phyloP scores from a whole-genome alignment of 2,113 vertebrate species.

The Tyrannus savana region DNA sequence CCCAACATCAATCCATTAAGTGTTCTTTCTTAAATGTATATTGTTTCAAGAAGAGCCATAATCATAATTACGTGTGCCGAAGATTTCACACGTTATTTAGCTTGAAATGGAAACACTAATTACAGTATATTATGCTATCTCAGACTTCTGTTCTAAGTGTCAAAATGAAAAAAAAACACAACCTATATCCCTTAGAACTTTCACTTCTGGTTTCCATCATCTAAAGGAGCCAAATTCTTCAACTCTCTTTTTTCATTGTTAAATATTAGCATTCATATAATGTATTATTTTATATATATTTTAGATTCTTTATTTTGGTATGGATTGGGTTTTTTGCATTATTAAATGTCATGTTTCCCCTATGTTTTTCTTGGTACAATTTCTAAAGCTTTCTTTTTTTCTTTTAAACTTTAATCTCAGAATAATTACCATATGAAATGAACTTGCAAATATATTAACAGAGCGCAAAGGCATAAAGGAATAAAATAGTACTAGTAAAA shows the following conservation, averaged over 20 bases:
- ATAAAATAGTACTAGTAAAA: neutral
- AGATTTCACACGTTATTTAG: neutral
- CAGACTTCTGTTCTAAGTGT: too few species aligned
- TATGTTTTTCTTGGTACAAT: neutral
- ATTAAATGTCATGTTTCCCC: neutral
- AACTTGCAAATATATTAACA: neutral
- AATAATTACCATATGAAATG: neutral
- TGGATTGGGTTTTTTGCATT: too few species aligned
- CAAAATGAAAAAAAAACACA: too few species aligned
- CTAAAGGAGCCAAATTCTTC: too few species aligned
- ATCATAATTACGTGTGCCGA: neutral
- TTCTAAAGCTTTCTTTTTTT: neutral
- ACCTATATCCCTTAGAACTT: too few species aligned
- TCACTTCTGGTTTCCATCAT: too few species aligned
- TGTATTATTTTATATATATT: too few species aligned
- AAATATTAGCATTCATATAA: too few species aligned
- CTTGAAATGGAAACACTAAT: too few species aligned
- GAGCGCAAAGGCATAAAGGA: neutral
- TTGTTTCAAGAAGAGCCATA: neutral
- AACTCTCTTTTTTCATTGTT: too few species aligned
- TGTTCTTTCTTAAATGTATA: neutral
- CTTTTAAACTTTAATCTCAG: neutral
- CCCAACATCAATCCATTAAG: neutral
- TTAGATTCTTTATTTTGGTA: too few species aligned
- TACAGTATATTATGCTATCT: too few species aligned